Percentiles rank a stretch among this genome's conserved stretches.
Conservation (phyloP, 2,888 invertebrate species). For the Thymelicus lineola region DNA sequence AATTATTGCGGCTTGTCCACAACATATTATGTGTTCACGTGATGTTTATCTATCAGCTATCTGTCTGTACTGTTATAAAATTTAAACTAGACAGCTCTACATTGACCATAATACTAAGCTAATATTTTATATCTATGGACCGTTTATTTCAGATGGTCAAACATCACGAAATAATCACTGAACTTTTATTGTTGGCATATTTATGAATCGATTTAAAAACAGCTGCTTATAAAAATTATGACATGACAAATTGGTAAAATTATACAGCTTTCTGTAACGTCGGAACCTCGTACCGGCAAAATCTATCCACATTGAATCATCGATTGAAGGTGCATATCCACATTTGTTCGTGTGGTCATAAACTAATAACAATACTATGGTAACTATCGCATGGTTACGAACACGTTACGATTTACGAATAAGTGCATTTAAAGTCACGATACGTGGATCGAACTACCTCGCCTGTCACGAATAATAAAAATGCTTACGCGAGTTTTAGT, state of each 20-base stretch:
- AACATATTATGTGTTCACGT: slow-evolving; percentile 22
- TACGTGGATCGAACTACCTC: slow-evolving; percentile 47
- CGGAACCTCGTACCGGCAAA: not conserved
- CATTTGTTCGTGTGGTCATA: not conserved
- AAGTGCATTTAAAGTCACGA: slow-evolving; percentile 27
- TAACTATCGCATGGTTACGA: not conserved
- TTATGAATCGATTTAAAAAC: too few relatives aligned
- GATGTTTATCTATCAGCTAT: slow-evolving; percentile 23
- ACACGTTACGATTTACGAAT: not conserved
- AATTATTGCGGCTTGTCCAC: slow-evolving; percentile 28
- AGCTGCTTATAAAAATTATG: too few relatives aligned
- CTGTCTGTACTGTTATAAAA: not conserved
- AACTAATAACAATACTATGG: slow-evolving; percentile 4
- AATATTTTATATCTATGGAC: too few relatives aligned
- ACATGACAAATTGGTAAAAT: too few relatives aligned
- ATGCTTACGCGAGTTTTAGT: slow-evolving; percentile 71
- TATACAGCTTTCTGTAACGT: too few relatives aligned
- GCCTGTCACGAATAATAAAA: slow-evolving; percentile 74
- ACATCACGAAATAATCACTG: too few relatives aligned
- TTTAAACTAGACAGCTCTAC: too few relatives aligned
- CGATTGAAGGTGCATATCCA: not conserved
- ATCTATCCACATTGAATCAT: not conserved
- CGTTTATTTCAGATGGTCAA: too few relatives aligned
- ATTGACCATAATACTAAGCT: too few relatives aligned
- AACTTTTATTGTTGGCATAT: too few relatives aligned